These are phyloP conservation scores for Periophthalmus modestus DNA, from an alignment of 2,113 vertebrate genomes.

Conservation along the genomic window DNA sequence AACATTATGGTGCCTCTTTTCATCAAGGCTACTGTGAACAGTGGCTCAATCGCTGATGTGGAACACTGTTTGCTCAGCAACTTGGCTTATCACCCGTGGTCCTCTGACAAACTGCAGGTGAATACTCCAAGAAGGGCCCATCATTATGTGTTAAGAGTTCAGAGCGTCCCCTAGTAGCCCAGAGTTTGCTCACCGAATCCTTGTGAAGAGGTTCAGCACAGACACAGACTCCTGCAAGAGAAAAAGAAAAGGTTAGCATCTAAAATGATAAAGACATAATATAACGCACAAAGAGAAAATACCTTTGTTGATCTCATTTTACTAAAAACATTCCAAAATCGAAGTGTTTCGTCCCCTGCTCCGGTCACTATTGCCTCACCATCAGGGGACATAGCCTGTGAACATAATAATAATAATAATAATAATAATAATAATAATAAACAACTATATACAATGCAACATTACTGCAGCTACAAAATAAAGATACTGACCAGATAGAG, in stretches of 20 bases:
- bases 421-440: too few relatives aligned
- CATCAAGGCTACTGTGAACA: conserved; percentile 35
- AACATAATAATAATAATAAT: too few relatives aligned
- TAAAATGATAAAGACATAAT: background rate
- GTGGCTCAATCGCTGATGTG: conserved; percentile 30
- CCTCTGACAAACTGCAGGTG: conserved; percentile 34
- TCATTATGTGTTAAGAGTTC: conserved; percentile 34
- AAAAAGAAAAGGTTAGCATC: background rate
- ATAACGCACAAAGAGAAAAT: background rate
- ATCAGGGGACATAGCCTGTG: conserved; percentile 98
- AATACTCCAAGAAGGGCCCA: conserved; percentile 36
- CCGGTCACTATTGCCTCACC: conserved; percentile 99
- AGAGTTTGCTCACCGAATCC: conserved; percentile 79
- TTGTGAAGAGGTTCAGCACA: conserved; percentile 93
- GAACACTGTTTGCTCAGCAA: conserved; percentile 47
- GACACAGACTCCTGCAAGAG: conserved; percentile 86
- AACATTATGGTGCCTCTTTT: conserved; percentile 20
- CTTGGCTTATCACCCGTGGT: conserved; percentile 35
- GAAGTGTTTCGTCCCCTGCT: conserved; percentile 93
- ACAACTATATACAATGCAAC: background rate
- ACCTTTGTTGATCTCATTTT: conserved; percentile 98
- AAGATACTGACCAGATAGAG: conserved; percentile 87
- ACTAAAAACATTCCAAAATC: conserved; percentile 99
- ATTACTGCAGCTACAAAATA: background rate
- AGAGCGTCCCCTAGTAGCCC: conserved; percentile 11